These are phyloP conservation scores for Lepidocyrtoides sp. DNA, from an alignment of 2,888 invertebrate genomes.

Conservation along the genomic window DNA sequence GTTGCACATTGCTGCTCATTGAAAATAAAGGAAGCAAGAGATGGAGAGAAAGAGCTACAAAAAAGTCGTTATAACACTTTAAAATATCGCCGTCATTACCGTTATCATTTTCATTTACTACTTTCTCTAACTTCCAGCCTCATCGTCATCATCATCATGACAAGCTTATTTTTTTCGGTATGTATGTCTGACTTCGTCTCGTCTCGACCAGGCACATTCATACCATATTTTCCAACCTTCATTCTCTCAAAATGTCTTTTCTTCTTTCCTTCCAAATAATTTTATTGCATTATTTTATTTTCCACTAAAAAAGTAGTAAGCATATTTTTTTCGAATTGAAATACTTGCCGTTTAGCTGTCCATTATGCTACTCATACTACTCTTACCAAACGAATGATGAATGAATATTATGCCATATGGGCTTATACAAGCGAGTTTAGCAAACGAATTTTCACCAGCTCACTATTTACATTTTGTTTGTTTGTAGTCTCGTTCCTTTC, in stretches of 20 bases:
- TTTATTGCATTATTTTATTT: neutral
- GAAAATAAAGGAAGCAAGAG: neutral
- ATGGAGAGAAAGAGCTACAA: slow-evolving; percentile 5
- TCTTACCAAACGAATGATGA: too few species aligned
- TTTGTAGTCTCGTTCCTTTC: too few species aligned
- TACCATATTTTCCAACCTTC: neutral
- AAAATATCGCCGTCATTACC: slow-evolving; percentile 69
- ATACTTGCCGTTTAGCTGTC: neutral
- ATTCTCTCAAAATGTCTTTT: neutral
- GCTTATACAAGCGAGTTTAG: neutral
- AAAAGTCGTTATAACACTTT: slow-evolving; percentile 65
- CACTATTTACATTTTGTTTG: neutral
- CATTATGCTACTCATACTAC: too few species aligned
- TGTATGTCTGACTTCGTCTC: neutral
- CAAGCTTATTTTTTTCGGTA: neutral
- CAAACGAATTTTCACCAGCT: neutral
- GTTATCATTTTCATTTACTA: slow-evolving; percentile 68
- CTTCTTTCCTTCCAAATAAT: neutral
- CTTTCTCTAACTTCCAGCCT: slow-evolving; percentile 2
- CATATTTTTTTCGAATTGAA: neutral
- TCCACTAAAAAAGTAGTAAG: neutral
- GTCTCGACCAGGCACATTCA: neutral
- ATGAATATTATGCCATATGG: neutral
- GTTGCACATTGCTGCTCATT: slow-evolving; percentile 33
- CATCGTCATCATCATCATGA: neutral